Evolutionary conservation across 1,140 invertebrate species (phyloP).

Genomic region (Halictus rubicundus): DNA sequence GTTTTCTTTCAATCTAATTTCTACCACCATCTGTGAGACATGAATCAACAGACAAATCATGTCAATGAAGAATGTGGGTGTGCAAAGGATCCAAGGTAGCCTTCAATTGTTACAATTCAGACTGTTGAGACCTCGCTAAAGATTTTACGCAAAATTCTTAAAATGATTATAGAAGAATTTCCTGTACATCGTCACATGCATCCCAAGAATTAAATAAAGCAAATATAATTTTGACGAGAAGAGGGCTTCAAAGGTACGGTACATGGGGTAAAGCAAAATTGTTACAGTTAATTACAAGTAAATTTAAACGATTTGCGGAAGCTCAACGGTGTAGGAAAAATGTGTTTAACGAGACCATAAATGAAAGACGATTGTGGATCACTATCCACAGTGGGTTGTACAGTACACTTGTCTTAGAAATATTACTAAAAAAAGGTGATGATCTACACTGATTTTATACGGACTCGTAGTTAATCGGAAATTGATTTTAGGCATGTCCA

Average conservation of each 20-base stretch:
- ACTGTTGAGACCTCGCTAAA: no score
- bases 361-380: conserved; percentile 18
- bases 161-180: background rate
- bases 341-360: background rate
- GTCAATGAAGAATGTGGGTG: background rate
- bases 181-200: background rate
- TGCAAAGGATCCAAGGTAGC: background rate
- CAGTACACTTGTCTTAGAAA: conserved; percentile 39
- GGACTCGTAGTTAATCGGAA: background rate
- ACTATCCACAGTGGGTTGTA: conserved; percentile 58
- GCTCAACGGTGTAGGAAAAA: background rate
- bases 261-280: conserved; percentile 41
- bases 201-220: conserved; percentile 3
- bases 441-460: background rate
- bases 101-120: no score
- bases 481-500: conserved; percentile 54
- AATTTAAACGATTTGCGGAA: conserved; percentile 13
- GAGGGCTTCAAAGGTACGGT: conserved; percentile 51
- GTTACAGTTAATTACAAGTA: conserved; percentile 21
- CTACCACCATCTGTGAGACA: background rate
- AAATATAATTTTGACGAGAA: conserved; percentile 41
- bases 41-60: background rate
- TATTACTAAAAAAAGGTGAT: conserved; percentile 48
- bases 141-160: background rate
- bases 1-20: background rate